Evolutionary conservation across 2,113 vertebrate genomes (phyloP), one percentile per base, ranked within the genome.

Genomic region (Seriola quinqueradiata): DNA sequence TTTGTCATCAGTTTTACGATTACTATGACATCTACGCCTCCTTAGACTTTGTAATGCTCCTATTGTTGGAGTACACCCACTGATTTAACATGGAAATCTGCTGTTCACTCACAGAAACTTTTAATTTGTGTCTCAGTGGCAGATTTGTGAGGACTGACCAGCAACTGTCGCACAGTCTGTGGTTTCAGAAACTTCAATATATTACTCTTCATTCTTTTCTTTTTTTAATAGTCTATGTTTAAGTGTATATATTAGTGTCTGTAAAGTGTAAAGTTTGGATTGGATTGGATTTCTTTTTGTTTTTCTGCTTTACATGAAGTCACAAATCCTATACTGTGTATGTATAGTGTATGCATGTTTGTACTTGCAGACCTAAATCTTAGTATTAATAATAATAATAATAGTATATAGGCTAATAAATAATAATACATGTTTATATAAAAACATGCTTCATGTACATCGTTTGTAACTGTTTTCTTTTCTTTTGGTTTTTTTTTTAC

Each of bases 1-100:
- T 89, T 89, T 89, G 84, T 71, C 74, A 81, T 82, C 82, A 70
- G 89, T 90, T 92, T 89, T 79, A 71, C 89, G 81, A 93, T 87
- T 89, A 92, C 78, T 48, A 73, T 85, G 83, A 88, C 87, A 87
- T 92, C 81, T 84, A 81, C 8, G 70, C 86, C 75, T 86, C 65
- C 85, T 85, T 89, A 78, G 69, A 87, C 70, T 72, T 23, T 55
- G 69, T 90, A 89, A 87, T 83, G 59, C 81, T 44, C 48, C 88
- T 61, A 80, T 93, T 94, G 87, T 92, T 23, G 75, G 25, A n/a
- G 16, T 38, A 75, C 83, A 57, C 61, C 77, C 8, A 44, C 58
- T 55, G 60, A 66, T 81, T 91, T 84, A 83, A 90, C 64, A 64
- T 74, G 83, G 67, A 86, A 83, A 85, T 87, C 46, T 83, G 82